Evolutionary conservation across 2,797 vertebrate genomes (phyloP), one percentile per base, ranked within the genome.

Genomic region (Ataeniobius toweri): DNA sequence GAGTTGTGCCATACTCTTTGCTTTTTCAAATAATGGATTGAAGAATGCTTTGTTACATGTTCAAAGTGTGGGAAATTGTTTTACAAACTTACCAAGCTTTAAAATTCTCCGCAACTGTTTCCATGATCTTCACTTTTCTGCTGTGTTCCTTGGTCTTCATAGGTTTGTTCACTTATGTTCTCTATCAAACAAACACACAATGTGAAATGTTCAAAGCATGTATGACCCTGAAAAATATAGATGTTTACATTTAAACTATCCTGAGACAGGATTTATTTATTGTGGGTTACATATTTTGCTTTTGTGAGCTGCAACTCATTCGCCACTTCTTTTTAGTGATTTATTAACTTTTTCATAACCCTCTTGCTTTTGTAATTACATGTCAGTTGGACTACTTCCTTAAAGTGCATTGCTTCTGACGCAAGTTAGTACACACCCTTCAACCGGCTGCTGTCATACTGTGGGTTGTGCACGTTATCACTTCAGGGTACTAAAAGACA

Each of bases 401-500:
- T 53, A 80, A 80, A 76, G 74, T 76, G 28, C 63, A 6, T 13
- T 73, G 2, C 65, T 56, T 51, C 71, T 91, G 91, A 91, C 81
- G 77, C 76, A 85, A 75, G 80, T 77, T 41, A 70, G 48, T 69
- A 81, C 89, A 90, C 91, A 83, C 87, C 91, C 81, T 84, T 36
- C 8, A 13, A 68, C 1, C 18, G 18, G 71, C 24, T 58, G 65
- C 72, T 75, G 72, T 84, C 72, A 69, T 72, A 50, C 22, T 50
- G 20, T 41, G 48, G 61, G 12, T 73, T 77, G 5, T 63, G 22
- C 26, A 53, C n/a, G 4, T 80, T 79, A 74, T 85, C 67, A 50
- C 73, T 28, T 75, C 1, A 5, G 31, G 53, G 74, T 65, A 77
- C 20, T 72, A n/a, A 36, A 56, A 39, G 22, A 18, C 26, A 51